These are phyloP conservation scores for Steatornis caripensis DNA, from an alignment of 2,113 vertebrate species.

Conservation along the genomic window DNA sequence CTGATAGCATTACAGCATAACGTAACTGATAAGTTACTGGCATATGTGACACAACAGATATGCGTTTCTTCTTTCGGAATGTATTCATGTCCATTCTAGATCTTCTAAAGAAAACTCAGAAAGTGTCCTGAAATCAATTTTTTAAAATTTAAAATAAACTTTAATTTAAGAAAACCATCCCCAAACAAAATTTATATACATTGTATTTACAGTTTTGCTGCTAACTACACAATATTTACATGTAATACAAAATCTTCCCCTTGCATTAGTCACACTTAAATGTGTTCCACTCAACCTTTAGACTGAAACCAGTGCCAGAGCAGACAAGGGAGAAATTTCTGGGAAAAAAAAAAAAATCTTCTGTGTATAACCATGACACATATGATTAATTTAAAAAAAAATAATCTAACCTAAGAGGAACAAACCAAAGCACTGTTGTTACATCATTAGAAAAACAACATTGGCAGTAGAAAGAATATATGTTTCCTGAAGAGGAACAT, in stretches of 20 bases:
- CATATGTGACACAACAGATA: background rate
- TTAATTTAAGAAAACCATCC: background rate
- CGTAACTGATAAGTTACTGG: background rate
- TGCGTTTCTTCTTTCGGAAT: background rate
- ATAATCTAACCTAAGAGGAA: background rate
- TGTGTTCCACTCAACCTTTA: background rate
- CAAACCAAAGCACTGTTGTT: background rate
- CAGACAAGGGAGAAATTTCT: background rate
- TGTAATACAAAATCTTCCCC: background rate
- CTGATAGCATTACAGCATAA: background rate
- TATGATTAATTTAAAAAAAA: background rate
- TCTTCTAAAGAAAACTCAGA: background rate
- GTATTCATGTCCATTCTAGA: background rate
- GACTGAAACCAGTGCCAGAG: background rate
- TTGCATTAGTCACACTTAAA: background rate
- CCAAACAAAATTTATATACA: background rate
- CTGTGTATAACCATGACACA: background rate
- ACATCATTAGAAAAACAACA: background rate
- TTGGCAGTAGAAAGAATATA: fast-evolving
- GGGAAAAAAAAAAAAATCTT: background rate
- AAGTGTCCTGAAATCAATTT: background rate
- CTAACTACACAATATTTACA: background rate
- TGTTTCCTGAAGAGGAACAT: background rate
- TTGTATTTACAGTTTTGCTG: background rate
- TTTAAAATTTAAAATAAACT: background rate